Base-by-base conservation (phyloP, 2,113 vertebrate genomes). In the Ramphastos sulfuratus region DNA sequence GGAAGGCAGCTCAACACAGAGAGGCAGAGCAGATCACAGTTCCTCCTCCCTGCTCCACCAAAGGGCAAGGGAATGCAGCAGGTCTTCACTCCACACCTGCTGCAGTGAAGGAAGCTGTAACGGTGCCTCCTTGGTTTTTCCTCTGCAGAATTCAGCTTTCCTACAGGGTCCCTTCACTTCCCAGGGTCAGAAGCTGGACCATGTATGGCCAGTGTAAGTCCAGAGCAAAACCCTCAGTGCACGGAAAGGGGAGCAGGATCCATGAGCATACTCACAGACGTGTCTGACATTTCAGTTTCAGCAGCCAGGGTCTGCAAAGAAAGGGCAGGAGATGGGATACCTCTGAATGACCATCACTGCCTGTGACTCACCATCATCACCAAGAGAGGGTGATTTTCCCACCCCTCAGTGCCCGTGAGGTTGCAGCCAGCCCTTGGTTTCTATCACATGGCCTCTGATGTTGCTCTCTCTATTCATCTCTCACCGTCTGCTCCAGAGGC, bases 31-130 rank as follows among this genome's bases (percentile, higher is more conserved):
- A 59, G 63, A 24, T 18, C 37, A 48, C 25, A 56, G 20, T 11
- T 73, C 11, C 19, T 58, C n/a, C 65, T 55, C 12, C 25, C 33
- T 2, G 1, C 44, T 76, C 12, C n/a, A 25, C n/a, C n/a, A 48
- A 37, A 85, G 39, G 50, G 39, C 0, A 3, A 42, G 21, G 66
- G 15, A n/a, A 58, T 65, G 15, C 37, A 59, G 2, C 18, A 42
- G 2, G 0, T 20, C 42, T 63, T 61, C 39, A 4, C 39, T 8
- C 60, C 50, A 10, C 12, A 7, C n/a, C 5, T 35, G 9, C 69
- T 28, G 35, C 10, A 4, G 0, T 9, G 63, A 21, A 35, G 42
- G 54, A 75, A 82, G 27, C 8, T 0, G 1, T 2, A 24, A 18
- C 10, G 55, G 5, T 23, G 5, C 8, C 17, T 24, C 54, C 30